A percentile compares a stretch with the other conserved stretches of the same genome.
phyloP scores from a whole-genome alignment of 2,888 invertebrate species.

The Pomacea canaliculata region DNA sequence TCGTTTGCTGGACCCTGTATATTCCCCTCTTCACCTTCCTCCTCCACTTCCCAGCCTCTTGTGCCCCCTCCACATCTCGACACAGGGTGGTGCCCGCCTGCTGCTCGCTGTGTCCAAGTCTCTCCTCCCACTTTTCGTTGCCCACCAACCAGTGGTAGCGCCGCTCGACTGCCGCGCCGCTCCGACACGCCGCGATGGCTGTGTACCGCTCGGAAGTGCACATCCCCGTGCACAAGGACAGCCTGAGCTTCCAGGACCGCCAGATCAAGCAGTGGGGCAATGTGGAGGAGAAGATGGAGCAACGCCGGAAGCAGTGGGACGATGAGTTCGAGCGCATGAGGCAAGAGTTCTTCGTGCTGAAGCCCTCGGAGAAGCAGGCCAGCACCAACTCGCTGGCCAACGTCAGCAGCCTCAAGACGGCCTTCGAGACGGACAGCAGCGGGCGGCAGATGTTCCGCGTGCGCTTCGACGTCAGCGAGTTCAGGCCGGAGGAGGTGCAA shows the following conservation, averaged over 20 bases:
- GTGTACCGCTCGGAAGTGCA: constrained; percentile 66
- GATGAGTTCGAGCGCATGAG: constrained; percentile 64
- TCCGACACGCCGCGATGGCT: constrained; percentile 8
- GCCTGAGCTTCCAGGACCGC: constrained; percentile 65
- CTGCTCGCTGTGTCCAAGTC: too few relatives aligned
- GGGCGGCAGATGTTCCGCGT: constrained; percentile 60
- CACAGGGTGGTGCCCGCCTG: too few relatives aligned
- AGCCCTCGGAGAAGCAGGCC: constrained; percentile 58
- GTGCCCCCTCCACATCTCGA: too few relatives aligned
- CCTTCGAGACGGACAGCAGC: constrained; percentile 53
- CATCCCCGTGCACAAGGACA: constrained; percentile 66
- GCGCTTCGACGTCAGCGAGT: constrained; percentile 62
- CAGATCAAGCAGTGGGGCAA: constrained; percentile 65
- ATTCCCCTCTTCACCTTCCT: too few relatives aligned
- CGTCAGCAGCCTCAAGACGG: constrained; percentile 49
- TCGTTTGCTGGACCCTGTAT: too few relatives aligned
- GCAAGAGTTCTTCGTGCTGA: constrained; percentile 67
- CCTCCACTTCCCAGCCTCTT: too few relatives aligned
- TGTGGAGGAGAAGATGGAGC: constrained; percentile 62
- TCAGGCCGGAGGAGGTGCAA: constrained; percentile 62
- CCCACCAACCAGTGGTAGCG: too few relatives aligned
- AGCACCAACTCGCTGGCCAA: constrained; percentile 39
- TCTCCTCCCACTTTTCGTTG: too few relatives aligned
- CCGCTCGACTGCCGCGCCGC: too few relatives aligned
- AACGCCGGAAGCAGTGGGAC: constrained; percentile 62